Conservation (phyloP, 2,113 vertebrate species). For the Jaculus jaculus region DNA sequence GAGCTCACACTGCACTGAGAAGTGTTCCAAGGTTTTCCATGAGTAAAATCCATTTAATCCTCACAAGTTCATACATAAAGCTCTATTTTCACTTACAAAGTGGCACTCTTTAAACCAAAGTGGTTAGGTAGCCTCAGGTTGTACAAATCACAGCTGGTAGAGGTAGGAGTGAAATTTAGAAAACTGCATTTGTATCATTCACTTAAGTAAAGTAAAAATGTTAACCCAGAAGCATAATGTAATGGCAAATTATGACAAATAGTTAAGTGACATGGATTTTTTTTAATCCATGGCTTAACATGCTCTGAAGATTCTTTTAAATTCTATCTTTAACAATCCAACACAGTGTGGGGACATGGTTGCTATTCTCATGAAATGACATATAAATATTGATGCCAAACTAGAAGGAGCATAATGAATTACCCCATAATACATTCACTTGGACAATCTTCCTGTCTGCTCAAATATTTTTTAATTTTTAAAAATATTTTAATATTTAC, state of each 20-base stretch:
- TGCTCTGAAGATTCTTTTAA: neutral
- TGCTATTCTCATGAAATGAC: neutral
- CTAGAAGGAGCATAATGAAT: neutral
- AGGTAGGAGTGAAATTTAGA: slow-evolving; percentile 19
- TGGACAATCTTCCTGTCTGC: neutral
- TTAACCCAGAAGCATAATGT: neutral
- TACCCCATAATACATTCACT: neutral
- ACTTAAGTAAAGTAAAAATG: neutral
- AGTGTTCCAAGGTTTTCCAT: neutral
- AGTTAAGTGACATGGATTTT: neutral
- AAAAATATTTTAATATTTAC: too few relatives aligned
- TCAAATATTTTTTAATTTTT: neutral
- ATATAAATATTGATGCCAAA: neutral
- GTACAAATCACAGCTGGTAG: neutral
- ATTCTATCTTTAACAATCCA: neutral
- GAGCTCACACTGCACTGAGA: neutral
- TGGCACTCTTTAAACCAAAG: neutral
- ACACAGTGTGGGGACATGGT: neutral
- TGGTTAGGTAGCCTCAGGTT: neutral
- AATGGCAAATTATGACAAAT: neutral
- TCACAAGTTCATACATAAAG: neutral
- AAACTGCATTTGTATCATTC: neutral
- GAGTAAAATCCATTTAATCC: neutral
- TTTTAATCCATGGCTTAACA: neutral
- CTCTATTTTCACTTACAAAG: neutral